A percentile compares a stretch with the other conserved stretches of the same genome.
Conservation (phyloP, 2,888 invertebrate species). For the Ormyrus thymus region DNA sequence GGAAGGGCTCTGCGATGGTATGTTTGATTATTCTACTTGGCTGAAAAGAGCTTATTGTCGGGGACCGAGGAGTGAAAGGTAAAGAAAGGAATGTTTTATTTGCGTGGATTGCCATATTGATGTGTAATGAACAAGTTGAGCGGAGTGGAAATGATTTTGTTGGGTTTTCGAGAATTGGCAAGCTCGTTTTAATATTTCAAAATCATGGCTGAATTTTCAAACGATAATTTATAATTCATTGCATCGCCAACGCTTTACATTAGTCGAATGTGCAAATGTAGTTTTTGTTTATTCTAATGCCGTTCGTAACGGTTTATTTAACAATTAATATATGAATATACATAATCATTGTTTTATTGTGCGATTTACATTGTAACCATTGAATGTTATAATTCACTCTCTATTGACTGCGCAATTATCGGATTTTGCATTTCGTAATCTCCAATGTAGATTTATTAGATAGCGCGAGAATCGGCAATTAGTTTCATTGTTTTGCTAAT, state of each 20-base stretch:
- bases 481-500: background rate
- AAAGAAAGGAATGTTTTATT: no score
- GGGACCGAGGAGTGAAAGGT: no score
- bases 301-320: background rate
- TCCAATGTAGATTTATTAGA: background rate
- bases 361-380: background rate
- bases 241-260: background rate
- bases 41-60: no score
- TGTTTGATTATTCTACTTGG: no score
- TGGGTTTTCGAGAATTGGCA: no score
- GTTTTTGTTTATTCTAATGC: background rate
- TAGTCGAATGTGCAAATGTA: background rate
- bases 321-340: background rate
- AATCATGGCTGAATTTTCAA: no score
- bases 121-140: no score
- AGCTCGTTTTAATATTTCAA: no score
- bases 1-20: no score
- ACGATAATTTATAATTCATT: no score
- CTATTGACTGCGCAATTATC: slow-evolving; percentile 6
- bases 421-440: slow-evolving; percentile 5
- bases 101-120: no score
- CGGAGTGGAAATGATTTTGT: no score
- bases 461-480: background rate
- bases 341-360: slow-evolving; percentile 3
- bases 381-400: background rate